Evolutionary conservation across 2,888 invertebrate species (phyloP), one percentile per base, ranked within the genome.

Genomic region (Diloba caeruleocephala): DNA sequence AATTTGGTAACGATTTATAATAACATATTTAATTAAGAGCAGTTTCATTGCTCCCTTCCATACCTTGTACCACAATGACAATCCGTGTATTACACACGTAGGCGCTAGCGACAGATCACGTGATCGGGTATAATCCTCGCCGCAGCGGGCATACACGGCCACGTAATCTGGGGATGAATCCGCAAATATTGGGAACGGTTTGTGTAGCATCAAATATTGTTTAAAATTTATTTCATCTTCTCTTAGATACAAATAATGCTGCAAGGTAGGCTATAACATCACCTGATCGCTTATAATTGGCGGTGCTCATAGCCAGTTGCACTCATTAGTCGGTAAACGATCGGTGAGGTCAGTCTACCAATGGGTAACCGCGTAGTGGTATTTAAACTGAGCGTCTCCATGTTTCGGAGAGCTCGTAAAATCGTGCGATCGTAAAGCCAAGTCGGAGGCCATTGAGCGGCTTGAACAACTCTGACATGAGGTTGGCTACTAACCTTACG

Each of bases 51-150:
- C 29, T 28, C 0, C 1, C n/a, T 23, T 7, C 23, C 38, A 1
- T 67, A 7, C 44, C 59, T 81, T 82, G 55, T 1, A 46, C 79
- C 68, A 60, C 10, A 17, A 48, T 34, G 71, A 55, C 77, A 79
- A 71, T 73, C 74, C 81, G 82, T 83, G 84, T 85, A 86, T 82
- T 85, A 84, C 85, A 88, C 89, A 89, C 89, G 87, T 87, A 88
- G 83, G 78, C 81, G 60, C 62, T 82, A 75, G 74, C 76, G 74
- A 72, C 74, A 78, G 87, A 89, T 88, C 88, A 82, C 84, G 85
- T 81, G 89, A 86, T 87, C 85, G 71, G 70, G 60, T 77, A 71
- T 85, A 87, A 87, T 85, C 88, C 88, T 66, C 59, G 67, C 74
- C 70, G 80, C 75, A 71, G 73, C 75, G 62, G 71, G 71, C 84